phyloP scores from a whole-genome alignment of 2,888 invertebrate genomes.

The Scaptomyza polygonia region DNA sequence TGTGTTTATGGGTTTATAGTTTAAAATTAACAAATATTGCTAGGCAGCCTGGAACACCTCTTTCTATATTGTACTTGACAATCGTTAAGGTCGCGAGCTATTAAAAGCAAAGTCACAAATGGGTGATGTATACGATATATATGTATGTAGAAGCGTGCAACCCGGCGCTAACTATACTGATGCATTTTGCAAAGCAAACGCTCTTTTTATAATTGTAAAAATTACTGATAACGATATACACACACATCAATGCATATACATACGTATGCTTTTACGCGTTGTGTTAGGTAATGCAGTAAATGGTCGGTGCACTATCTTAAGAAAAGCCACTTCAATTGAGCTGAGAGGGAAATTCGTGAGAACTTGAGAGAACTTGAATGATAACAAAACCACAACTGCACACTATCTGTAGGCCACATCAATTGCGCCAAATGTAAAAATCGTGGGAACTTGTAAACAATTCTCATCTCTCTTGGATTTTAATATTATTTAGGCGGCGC shows the following conservation, averaged over 20 bases:
- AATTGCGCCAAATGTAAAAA: background rate
- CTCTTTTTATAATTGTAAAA: slow-evolving; percentile 7
- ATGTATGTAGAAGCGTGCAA: slow-evolving; percentile 5
- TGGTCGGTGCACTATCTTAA: slow-evolving; percentile 4
- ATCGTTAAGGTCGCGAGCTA: slow-evolving; percentile 54
- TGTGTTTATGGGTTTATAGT: slow-evolving; percentile 13
- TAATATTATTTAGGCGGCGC: background rate
- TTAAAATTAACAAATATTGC: slow-evolving; percentile 27
- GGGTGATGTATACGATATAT: slow-evolving; percentile 25
- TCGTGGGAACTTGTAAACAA: background rate
- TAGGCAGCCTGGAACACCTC: slow-evolving; percentile 39
- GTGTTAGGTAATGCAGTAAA: slow-evolving; percentile 11
- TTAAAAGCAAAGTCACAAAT: slow-evolving; percentile 60
- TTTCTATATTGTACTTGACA: slow-evolving; percentile 38
- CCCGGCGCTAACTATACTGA: slow-evolving; percentile 23
- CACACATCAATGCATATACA: background rate
- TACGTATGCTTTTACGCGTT: background rate
- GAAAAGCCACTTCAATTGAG: background rate
- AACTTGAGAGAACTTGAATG: slow-evolving; percentile 1
- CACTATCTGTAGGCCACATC: background rate
- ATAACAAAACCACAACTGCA: background rate
- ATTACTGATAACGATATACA: slow-evolving; percentile 30
- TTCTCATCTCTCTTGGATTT: slow-evolving; percentile 2
- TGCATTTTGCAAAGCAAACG: slow-evolving; percentile 6
- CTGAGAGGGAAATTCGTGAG: background rate